Evolutionary conservation across 2,113 vertebrate genomes (phyloP).

Genomic region (Gnathonemus longibarbis): DNA sequence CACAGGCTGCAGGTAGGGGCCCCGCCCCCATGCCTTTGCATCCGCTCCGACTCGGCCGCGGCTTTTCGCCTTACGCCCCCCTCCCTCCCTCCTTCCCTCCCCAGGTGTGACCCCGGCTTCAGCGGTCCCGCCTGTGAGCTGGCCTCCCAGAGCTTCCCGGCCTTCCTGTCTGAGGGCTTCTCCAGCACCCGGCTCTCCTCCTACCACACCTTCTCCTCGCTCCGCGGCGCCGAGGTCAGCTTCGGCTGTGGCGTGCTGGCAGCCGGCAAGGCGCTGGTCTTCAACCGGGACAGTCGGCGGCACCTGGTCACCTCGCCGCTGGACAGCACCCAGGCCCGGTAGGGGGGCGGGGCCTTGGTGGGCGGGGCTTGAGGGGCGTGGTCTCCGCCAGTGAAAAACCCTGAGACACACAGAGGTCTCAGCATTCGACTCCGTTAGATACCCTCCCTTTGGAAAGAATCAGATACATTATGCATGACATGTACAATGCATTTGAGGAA

Average conservation of each 20-base stretch:
- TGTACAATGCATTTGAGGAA: neutral
- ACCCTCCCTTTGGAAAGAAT: neutral
- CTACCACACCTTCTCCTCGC: slow-evolving; percentile 94
- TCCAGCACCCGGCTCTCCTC: slow-evolving; percentile 84
- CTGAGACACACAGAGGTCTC: neutral
- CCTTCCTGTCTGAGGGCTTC: slow-evolving; percentile 93
- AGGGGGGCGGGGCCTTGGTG: neutral
- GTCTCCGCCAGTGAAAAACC: neutral
- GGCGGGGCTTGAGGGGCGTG: neutral
- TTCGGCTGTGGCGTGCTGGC: slow-evolving; percentile 92
- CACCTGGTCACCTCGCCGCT: slow-evolving; percentile 86
- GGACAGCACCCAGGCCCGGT: slow-evolving; percentile 96
- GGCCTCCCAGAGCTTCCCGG: slow-evolving; percentile 85
- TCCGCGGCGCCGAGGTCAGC: slow-evolving; percentile 92
- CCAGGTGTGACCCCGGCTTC: slow-evolving; percentile 89
- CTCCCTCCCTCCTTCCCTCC: neutral
- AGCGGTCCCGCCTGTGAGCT: slow-evolving; percentile 90
- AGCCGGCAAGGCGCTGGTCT: slow-evolving; percentile 90
- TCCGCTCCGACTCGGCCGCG: neutral
- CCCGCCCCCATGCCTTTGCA: slow-evolving; percentile 19
- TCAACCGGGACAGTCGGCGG: slow-evolving; percentile 87
- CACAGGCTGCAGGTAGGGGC: slow-evolving; percentile 90
- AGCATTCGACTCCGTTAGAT: neutral
- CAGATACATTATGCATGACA: neutral
- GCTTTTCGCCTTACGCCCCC: neutral